These are phyloP conservation scores for Drosophila meridiana DNA, from an alignment of 2,888 invertebrate species.

Conservation along the genomic window DNA sequence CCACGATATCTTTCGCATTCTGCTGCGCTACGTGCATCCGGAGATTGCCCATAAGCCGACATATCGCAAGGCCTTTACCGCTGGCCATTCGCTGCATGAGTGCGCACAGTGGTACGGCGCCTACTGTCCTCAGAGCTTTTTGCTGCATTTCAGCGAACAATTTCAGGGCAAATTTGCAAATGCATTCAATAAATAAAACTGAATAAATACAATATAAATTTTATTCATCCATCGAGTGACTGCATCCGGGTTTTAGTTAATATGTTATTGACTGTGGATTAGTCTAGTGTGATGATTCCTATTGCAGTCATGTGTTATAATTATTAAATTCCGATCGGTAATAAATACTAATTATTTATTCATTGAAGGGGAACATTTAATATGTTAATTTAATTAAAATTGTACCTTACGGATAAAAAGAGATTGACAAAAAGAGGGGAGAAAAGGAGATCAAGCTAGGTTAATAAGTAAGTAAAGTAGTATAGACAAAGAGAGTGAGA, in stretches of 20 bases:
- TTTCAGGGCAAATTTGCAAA: constrained; percentile 46
- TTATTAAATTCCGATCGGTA: too few relatives aligned
- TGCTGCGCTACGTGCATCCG: constrained; percentile 87
- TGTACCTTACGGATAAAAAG: too few relatives aligned
- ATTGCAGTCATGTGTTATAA: background rate
- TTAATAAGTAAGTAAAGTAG: too few relatives aligned
- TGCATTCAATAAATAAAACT: constrained; percentile 49
- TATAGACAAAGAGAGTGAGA: too few relatives aligned
- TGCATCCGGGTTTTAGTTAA: background rate
- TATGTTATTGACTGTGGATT: background rate
- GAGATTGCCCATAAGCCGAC: constrained; percentile 68
- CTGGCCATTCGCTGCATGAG: constrained; percentile 68
- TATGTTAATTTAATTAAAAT: too few relatives aligned
- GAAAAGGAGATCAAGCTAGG: too few relatives aligned
- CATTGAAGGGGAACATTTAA: too few relatives aligned
- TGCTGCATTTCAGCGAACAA: constrained; percentile 68
- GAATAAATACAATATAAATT: constrained; percentile 13
- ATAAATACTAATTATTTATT: too few relatives aligned
- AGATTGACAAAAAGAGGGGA: too few relatives aligned
- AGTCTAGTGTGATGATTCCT: background rate
- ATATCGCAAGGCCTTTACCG: constrained; percentile 64
- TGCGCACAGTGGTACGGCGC: constrained; percentile 79
- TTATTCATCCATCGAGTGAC: background rate
- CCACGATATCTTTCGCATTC: constrained; percentile 88
- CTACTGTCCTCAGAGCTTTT: constrained; percentile 82